Conservation (phyloP, 2,797 vertebrate genomes). For the Columba guinea region DNA sequence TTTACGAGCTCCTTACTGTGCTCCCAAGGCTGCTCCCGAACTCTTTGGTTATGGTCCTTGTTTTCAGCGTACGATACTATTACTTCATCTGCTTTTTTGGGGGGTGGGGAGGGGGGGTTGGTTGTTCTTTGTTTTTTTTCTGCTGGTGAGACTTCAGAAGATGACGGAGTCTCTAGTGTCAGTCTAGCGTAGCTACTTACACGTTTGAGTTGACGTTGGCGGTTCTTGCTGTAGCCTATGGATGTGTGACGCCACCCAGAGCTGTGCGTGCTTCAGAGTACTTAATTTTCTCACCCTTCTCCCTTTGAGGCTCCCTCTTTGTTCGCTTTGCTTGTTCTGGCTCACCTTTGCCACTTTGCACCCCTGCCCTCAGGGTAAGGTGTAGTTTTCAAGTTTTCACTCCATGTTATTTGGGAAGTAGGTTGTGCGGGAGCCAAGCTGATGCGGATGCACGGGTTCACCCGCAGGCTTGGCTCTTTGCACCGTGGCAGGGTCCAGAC, state of each 20-base stretch:
- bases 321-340: not conserved
- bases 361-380: not conserved
- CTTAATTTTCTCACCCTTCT: not conserved
- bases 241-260: constrained; percentile 17
- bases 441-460: accelerated
- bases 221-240: constrained; percentile 38
- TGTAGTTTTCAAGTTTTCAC: not conserved
- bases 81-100: constrained; percentile 39
- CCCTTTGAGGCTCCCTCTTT: not conserved
- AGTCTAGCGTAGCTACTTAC: constrained; percentile 29
- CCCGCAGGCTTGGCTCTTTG: not conserved
- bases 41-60: constrained; percentile 57
- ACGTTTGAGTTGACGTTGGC: constrained; percentile 25
- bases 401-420: not conserved
- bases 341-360: not conserved
- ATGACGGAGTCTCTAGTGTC: constrained; percentile 17
- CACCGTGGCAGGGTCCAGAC: constrained; percentile 47
- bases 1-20: constrained; percentile 37
- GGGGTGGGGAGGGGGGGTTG: not conserved
- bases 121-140: not conserved
- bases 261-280: constrained; percentile 28
- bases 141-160: constrained; percentile 1
- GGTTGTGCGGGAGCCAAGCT: not conserved
- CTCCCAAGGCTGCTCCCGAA: constrained; percentile 33
- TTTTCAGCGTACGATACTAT: constrained; percentile 49